Evolutionary conservation across 37 sponge, comb jelly and placozoan species (phyloP), one percentile per base, ranked within the genome.

Genomic region (Oscarella lobularis): DNA sequence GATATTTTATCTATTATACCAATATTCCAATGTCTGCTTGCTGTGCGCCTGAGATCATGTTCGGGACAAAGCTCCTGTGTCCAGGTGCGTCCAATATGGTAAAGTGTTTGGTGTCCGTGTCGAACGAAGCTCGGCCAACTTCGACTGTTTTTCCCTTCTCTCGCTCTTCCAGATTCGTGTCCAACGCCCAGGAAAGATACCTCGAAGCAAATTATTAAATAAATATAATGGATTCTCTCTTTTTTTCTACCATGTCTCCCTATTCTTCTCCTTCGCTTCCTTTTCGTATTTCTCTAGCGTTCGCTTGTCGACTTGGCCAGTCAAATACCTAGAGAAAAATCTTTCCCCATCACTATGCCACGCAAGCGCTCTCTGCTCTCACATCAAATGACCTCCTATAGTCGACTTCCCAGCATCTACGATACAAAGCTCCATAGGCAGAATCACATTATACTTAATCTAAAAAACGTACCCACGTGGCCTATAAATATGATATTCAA

Each of bases 81-180:
- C 99, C 99, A 29, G 99, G 99, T 37, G 99, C 99, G 79, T 98
- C 99, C 34, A 98, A 74, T 67, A 98, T 91, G 32, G 92, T 88
- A 75, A 94, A 98, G 6, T 90, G 82, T 77, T 94, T 98, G 84
- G 86, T 94, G 14, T 84, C 87, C 33, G 99, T 98, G 35, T 98
- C 95, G 82, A 98, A 98, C 60, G 73, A 81, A 0, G 95, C 99
- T 36, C 99, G 77, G 0, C 99, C 99, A 9, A 90, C 89, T 71
- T 98, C 99, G 39, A 98, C 99, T 39, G 99, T 98, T 66, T 94
- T 98, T 0, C 99, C 99, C 96, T 92, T 67, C 66, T 94, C 91
- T 72, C 99, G 81, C 73, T 98, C 99, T 73, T 98, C 95, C 54
- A 79, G 85, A 84, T 98, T 94, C 30, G 95, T 90, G 76, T 98